phyloP scores from a whole-genome alignment of 1,140 invertebrate species.

The Galleria mellonella region DNA sequence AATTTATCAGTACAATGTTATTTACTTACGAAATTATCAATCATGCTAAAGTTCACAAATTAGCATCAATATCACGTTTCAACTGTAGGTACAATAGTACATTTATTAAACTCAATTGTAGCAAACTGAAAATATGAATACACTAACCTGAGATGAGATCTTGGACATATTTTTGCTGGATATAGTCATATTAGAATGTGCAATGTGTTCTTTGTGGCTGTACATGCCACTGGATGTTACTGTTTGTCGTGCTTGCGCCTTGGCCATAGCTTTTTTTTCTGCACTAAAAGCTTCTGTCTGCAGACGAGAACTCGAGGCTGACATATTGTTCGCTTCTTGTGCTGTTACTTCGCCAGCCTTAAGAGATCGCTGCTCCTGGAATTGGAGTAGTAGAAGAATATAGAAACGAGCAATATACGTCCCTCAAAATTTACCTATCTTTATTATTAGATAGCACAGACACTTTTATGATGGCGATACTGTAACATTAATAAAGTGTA shows the following conservation, averaged over 20 bases:
- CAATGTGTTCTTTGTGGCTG: slow-evolving; percentile 86
- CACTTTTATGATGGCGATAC: slow-evolving; percentile 1
- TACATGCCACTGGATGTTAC: slow-evolving; percentile 85
- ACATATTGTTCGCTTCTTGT: slow-evolving; percentile 87
- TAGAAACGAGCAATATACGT: too few species aligned
- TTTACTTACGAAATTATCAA: too few species aligned
- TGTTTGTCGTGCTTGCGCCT: slow-evolving; percentile 88
- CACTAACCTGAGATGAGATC: slow-evolving; percentile 76
- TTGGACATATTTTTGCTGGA: slow-evolving; percentile 83
- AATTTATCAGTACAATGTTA: too few species aligned
- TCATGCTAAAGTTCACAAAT: too few species aligned
- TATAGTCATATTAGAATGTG: slow-evolving; percentile 86
- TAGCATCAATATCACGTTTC: too few species aligned
- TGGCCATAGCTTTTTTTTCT: slow-evolving; percentile 88
- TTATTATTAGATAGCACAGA: too few species aligned
- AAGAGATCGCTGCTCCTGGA: slow-evolving; percentile 85
- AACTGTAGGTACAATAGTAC: too few species aligned
- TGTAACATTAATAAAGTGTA: not conserved
- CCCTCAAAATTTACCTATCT: too few species aligned
- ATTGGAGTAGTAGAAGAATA: slow-evolving; percentile 12
- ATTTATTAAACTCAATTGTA: too few species aligned
- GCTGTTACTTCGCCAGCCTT: slow-evolving; percentile 88
- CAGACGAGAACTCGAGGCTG: slow-evolving; percentile 85
- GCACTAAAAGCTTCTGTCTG: slow-evolving; percentile 90
- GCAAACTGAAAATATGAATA: not conserved